Base-by-base conservation (phyloP, 1,140 invertebrate species). In the Drosophila sturtevanti region DNA sequence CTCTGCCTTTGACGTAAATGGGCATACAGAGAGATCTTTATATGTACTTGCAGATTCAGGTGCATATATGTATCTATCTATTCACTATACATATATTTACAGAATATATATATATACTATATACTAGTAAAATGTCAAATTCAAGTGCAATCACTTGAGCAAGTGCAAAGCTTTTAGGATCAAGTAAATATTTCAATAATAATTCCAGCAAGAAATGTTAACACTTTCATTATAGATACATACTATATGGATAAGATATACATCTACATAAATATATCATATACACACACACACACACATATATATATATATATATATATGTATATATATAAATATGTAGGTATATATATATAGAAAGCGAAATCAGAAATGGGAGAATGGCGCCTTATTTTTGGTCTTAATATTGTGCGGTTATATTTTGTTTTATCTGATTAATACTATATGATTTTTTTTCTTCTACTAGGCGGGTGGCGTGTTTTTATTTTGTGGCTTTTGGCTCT, bases 41-140 rank as follows among this genome's bases (percentile, higher is more conserved):
- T 66, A 52, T 38, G 1, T 61, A 41, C 2, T 55, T 76, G 60
- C 71, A 56, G 27, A 64, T 61, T 73, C 24, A 37, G 22, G 62
- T 61, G 62, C 14, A 12, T 48, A 22, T 52, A 22, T 55, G 44
- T 62, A 41, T 84, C 77, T 77, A 79, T 81, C 70, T 79, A 86
- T 66, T 16, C 18, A 72, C 81, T 68, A 18, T 27, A 76, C 56
- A 51, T 62, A 41, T 84, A 79, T 77, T n/a, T n/a, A n/a, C n/a
- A n/a, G n/a, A n/a, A 51, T 62, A 41, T 84, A 79, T 77, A 79
- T 81, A 72, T 79, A 86, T 66, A 21, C 18, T 76, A 86, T 68
- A 18, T 27, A 76, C 56, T 69, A 78, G 48, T 73, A 68, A 79
- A 87, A 87, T 81, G 82, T 72, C 75, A 87, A 64, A 72, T 72